A percentile compares a stretch with the other conserved stretches of the same genome.
phyloP scores from a whole-genome alignment of 1,140 invertebrate genomes.

The Drosophila navojoa region DNA sequence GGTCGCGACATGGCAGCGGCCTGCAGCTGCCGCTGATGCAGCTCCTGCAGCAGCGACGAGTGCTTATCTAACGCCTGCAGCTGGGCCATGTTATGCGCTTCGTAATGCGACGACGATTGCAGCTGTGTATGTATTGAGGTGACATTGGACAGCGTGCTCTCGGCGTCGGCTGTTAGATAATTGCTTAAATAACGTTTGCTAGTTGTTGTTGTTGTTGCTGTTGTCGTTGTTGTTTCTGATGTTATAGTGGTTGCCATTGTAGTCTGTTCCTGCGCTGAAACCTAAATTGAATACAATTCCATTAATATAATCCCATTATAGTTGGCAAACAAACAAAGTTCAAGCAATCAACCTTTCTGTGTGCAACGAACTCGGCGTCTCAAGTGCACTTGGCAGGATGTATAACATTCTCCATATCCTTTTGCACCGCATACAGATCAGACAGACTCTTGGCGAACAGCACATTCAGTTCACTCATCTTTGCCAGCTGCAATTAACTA shows the following conservation, averaged over 20 bases:
- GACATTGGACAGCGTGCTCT: slow-evolving; percentile 83
- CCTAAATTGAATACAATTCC: slow-evolving; percentile 38
- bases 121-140: slow-evolving; percentile 82
- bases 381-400: slow-evolving; percentile 83
- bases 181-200: slow-evolving; percentile 81
- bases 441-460: slow-evolving; percentile 76
- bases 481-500: slow-evolving; percentile 64
- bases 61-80: slow-evolving; percentile 75
- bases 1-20: slow-evolving; percentile 40
- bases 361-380: slow-evolving; percentile 75
- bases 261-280: slow-evolving; percentile 79
- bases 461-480: slow-evolving; percentile 75
- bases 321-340: not conserved
- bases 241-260: slow-evolving; percentile 67
- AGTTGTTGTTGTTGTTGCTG: slow-evolving; percentile 66
- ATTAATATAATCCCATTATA: not conserved
- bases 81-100: slow-evolving; percentile 66
- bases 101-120: slow-evolving; percentile 77
- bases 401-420: slow-evolving; percentile 85
- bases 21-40: slow-evolving; percentile 75
- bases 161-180: slow-evolving; percentile 71
- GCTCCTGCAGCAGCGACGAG: slow-evolving; percentile 71
- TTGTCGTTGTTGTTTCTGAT: slow-evolving; percentile 71
- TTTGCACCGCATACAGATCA: slow-evolving; percentile 84
- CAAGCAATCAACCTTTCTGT: slow-evolving; percentile 63